These are phyloP conservation scores for Eupithecia centaureata DNA, from an alignment of 2,888 invertebrate genomes.

Conservation along the genomic window DNA sequence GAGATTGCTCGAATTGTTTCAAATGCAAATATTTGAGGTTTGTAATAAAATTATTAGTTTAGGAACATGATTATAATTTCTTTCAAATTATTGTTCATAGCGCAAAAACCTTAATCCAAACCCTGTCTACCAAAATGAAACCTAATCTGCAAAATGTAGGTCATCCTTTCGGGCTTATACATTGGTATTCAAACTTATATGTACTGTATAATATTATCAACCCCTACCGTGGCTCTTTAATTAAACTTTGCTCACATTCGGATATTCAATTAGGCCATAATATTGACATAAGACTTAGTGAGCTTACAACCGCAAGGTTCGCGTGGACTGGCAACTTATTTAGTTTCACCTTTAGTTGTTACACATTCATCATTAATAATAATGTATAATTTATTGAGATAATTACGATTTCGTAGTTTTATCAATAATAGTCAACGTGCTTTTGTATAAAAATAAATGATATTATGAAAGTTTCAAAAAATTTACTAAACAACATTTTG, in stretches of 20 bases:
- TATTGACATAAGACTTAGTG: conserved; percentile 75
- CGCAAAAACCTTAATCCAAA: conserved; percentile 10
- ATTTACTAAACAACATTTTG: not conserved
- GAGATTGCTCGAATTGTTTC: not conserved
- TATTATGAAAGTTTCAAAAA: not conserved
- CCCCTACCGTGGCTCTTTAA: conserved; percentile 60
- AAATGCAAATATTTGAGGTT: not conserved
- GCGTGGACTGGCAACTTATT: conserved; percentile 17
- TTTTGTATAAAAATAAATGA: not conserved
- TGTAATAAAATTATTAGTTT: not conserved
- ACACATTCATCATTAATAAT: not conserved
- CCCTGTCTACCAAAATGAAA: conserved; percentile 13
- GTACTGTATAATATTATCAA: conserved; percentile 36
- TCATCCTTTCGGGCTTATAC: conserved; percentile 40
- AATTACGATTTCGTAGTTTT: not conserved
- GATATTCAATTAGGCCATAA: conserved; percentile 76
- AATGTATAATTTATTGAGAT: not conserved
- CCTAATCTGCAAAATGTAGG: conserved; percentile 30
- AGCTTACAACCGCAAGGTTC: conserved; percentile 47
- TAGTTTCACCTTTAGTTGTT: not conserved
- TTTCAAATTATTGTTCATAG: not conserved
- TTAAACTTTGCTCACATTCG: conserved; percentile 72
- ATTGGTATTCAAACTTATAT: conserved; percentile 32
- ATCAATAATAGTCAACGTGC: not conserved
- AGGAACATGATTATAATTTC: not conserved